Percentiles rank a stretch among this genome's conserved stretches.
phyloP scores from a whole-genome alignment of 2,797 vertebrate genomes.

The Spea hammondii region DNA sequence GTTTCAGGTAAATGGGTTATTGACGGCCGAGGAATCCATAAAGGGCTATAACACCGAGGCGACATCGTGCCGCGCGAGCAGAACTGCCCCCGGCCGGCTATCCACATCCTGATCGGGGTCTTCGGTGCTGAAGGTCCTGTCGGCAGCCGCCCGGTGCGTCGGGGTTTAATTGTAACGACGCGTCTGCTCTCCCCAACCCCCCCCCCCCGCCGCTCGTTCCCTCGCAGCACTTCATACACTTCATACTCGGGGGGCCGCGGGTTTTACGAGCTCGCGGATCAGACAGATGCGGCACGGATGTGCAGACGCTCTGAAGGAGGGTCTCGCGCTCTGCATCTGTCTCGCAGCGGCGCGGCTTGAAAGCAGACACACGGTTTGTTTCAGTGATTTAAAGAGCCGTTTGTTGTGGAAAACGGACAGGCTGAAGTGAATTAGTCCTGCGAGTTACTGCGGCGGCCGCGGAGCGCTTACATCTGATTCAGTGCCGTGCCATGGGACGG shows the following conservation, averaged over 20 bases:
- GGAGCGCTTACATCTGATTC: background rate
- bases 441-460: background rate
- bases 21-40: too few species aligned
- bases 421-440: background rate
- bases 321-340: background rate
- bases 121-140: background rate
- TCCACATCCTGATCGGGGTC: background rate
- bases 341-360: background rate
- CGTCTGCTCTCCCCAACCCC: too few species aligned
- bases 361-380: constrained; percentile 7
- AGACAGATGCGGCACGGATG: background rate
- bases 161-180: background rate
- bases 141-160: background rate
- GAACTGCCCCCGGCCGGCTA: too few species aligned
- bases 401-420: constrained; percentile 7
- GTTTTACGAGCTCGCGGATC: background rate
- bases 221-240: background rate
- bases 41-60: too few species aligned
- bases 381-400: constrained; percentile 13
- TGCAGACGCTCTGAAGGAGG: background rate
- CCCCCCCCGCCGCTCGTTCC: background rate
- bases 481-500: background rate
- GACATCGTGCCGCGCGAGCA: too few species aligned
- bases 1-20: too few species aligned
- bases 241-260: background rate